Conservation (phyloP, 2,888 invertebrate species). For the Nomada hirtipes region DNA sequence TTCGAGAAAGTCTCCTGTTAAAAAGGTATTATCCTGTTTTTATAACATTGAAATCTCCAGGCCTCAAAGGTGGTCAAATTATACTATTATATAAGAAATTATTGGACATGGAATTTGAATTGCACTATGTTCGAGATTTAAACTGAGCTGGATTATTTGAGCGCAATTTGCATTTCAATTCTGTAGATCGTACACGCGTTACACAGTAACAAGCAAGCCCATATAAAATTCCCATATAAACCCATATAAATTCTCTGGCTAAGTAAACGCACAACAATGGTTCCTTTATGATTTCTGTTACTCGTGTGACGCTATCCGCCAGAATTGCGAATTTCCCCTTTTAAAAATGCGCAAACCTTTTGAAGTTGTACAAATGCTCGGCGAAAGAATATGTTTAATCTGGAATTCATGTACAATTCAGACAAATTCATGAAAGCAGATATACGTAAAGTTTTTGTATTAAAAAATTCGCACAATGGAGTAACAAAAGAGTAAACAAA, state of each 20-base stretch:
- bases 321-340: background rate
- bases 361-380: no score
- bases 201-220: background rate
- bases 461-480: background rate
- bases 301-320: background rate
- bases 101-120: background rate
- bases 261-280: background rate
- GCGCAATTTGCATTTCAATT: background rate
- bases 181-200: no score
- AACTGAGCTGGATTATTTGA: background rate
- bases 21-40: background rate
- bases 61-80: no score
- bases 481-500: background rate
- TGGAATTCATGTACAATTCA: no score
- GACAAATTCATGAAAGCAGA: background rate
- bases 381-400: background rate
- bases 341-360: background rate
- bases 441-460: background rate
- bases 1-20: background rate
- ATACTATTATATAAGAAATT: background rate
- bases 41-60: no score
- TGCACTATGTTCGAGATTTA: background rate
- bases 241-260: no score
- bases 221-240: no score
- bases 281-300: background rate